Conservation (phyloP, 1,140 invertebrate species). For the Sitophilus oryzae region DNA sequence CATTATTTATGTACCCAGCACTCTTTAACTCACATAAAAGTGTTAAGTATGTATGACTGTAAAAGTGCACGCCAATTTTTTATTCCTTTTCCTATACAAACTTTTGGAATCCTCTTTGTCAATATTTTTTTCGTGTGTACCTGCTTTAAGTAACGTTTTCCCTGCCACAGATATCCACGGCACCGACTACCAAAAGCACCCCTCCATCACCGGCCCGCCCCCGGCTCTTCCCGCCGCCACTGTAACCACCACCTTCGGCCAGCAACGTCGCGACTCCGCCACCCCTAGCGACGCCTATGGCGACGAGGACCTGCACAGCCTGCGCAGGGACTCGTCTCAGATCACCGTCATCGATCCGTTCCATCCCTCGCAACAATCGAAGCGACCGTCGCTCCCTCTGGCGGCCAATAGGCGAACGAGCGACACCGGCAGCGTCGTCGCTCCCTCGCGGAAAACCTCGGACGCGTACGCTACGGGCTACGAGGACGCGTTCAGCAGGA, state of each 20-base stretch:
- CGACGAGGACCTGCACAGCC: slow-evolving; percentile 30
- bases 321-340: slow-evolving; percentile 38
- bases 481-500: slow-evolving; percentile 29
- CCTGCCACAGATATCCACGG: neutral
- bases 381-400: slow-evolving; percentile 13
- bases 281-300: slow-evolving; percentile 43
- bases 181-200: neutral
- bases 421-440: slow-evolving; percentile 10
- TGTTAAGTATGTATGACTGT: too few species aligned
- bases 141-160: too few species aligned
- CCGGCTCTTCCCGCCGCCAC: too few species aligned
- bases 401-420: slow-evolving; percentile 17
- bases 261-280: slow-evolving; percentile 41
- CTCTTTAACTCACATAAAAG: too few species aligned
- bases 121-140: too few species aligned
- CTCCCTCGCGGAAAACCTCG: slow-evolving; percentile 24
- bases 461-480: slow-evolving; percentile 26
- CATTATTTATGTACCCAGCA: too few species aligned
- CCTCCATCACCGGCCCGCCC: neutral
- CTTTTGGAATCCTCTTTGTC: too few species aligned
- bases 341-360: slow-evolving; percentile 44
- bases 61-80: too few species aligned
- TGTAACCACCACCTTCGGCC: slow-evolving; percentile 10
- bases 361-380: slow-evolving; percentile 31
- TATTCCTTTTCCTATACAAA: too few species aligned